phyloP scores from a whole-genome alignment of 2,888 invertebrate genomes.

The Aphodius sticticus region DNA sequence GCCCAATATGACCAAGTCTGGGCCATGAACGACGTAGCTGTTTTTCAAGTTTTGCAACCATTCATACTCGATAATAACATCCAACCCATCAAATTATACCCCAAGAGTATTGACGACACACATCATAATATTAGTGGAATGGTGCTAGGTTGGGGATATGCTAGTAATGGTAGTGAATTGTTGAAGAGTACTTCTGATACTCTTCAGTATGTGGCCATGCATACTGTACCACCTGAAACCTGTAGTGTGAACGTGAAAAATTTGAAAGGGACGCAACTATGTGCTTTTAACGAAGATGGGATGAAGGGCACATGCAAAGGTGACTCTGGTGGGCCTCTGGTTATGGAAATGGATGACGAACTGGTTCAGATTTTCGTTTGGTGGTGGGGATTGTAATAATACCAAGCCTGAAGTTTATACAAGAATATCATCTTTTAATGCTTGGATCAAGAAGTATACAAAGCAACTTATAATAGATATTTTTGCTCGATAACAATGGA shows the following conservation, averaged over 20 bases:
- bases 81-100: background rate
- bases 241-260: background rate
- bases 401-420: slow-evolving; percentile 11
- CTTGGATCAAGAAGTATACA: slow-evolving; percentile 15
- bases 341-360: background rate
- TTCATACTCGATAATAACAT: background rate
- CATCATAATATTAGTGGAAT: background rate
- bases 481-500: background rate
- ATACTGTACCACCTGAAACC: background rate
- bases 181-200: background rate
- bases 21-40: slow-evolving; percentile 26
- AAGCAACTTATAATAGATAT: background rate
- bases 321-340: slow-evolving; percentile 23
- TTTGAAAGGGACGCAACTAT: background rate
- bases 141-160: background rate
- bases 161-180: background rate
- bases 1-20: slow-evolving; percentile 19
- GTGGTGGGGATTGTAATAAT: slow-evolving; percentile 12
- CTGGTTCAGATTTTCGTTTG: slow-evolving; percentile 1
- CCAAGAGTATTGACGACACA: background rate
- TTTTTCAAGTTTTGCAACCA: slow-evolving; percentile 29
- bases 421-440: slow-evolving; percentile 7
- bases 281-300: slow-evolving; percentile 5
- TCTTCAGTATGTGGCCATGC: slow-evolving; percentile 1
- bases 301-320: slow-evolving; percentile 18